These are phyloP conservation scores for Rhopalosiphum nymphaeae DNA, from an alignment of 2,888 invertebrate genomes.

Conservation along the genomic window DNA sequence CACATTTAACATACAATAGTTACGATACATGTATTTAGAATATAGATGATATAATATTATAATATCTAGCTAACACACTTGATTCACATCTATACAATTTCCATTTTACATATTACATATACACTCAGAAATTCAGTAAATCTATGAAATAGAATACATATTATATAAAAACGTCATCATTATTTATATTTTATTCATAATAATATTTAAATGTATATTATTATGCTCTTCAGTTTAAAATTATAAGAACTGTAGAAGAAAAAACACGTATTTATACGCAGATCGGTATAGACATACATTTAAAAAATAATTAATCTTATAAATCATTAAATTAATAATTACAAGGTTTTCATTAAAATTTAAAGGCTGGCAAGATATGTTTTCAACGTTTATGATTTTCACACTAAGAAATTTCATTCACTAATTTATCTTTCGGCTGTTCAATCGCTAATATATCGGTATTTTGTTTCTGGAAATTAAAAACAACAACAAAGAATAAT, in stretches of 20 bases:
- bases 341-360: constrained; percentile 54
- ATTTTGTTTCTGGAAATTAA: constrained; percentile 44
- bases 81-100: not conserved
- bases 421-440: constrained; percentile 52
- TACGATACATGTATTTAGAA: not conserved
- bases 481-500: not conserved
- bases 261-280: not conserved
- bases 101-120: not conserved
- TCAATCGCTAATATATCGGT: constrained; percentile 33
- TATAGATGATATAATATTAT: not conserved
- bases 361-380: constrained; percentile 63
- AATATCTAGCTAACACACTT: not conserved
- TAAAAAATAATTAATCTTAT: constrained; percentile 41
- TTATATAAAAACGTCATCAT: constrained; percentile 31
- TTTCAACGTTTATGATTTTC: constrained; percentile 32
- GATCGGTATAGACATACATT: not conserved
- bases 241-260: not conserved
- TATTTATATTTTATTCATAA: constrained; percentile 48
- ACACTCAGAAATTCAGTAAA: constrained; percentile 5
- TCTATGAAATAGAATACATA: constrained; percentile 22
- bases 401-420: constrained; percentile 47
- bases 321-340: constrained; percentile 55
- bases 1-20: not conserved
- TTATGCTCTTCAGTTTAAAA: constrained; percentile 3
- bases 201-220: constrained; percentile 6